Base-by-base conservation (phyloP, 2,888 invertebrate genomes). In the Ormyrus thymus region DNA sequence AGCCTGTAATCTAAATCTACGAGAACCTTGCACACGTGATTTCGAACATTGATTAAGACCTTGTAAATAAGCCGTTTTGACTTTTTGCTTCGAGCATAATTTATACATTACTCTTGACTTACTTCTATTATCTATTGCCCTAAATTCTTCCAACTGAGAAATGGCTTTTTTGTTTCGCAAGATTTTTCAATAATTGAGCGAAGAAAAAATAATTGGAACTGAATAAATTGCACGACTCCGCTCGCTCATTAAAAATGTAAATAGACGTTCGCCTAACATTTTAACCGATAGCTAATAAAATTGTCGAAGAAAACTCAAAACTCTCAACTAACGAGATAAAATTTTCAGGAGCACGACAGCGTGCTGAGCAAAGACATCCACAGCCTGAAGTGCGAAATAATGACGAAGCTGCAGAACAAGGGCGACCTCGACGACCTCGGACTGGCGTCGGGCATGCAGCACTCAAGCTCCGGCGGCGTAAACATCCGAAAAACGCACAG, bases 401-500 rank as follows among this genome's bases (percentile, higher is more conserved):
- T 89, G 45, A 87, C 86, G 51, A 88, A 87, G 72, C 82, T 89
- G 29, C 29, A 29, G 29, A 86, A 85, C 66, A 79, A 78, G 56
- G 15, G 62, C 29, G 29, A 29, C 10, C 79, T 64, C 53, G 77
- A 69, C 7, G 66, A 75, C n/a, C 8, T 58, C 58, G 51, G 48
- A 6, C 13, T 46, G n/a, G 29, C 76, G 11, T 11, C 11, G 43
- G 62, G 2, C 53, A n/a, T 9, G 9, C 29, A 29, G 29, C 29
- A 29, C 29, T 29, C 29, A 29, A 29, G 3, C 29, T 5, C 5
- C 46, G 50, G 29, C 56, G 51, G 71, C 58, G 29, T 29, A 29
- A 70, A 86, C 15, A 86, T 90, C 48, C 86, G 85, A 51, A 90
- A 90, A 81, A 88, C 87, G 0, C 86, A 89, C 82, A 89, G 89